Base-by-base conservation (phyloP, 2,888 invertebrate genomes). In the Ormia ochracea region DNA sequence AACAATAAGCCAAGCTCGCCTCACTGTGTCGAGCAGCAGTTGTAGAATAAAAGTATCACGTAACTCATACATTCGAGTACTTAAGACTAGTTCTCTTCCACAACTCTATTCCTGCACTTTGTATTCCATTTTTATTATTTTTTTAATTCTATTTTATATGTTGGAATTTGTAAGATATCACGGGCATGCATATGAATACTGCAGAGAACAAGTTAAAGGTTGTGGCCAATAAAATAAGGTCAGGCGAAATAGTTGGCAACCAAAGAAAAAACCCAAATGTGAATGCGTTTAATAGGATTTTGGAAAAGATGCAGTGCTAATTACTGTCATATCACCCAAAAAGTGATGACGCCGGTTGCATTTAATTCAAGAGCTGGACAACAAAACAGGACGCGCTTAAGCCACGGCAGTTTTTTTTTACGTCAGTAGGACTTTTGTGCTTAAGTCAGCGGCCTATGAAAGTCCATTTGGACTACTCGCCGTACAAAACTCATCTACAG, bases 11-110 rank as follows among this genome's bases (percentile, higher is more conserved):
- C 19, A 50, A 17, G 54, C 61, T 59, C 10, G 33, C 14, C 63
- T 56, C 23, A 68, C 45, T 54, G 31, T 45, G 28, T 69, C 38
- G 50, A 58, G 26, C 50, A 70, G 58, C 43, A 17, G 36, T 58
- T 50, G 33, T 0, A 10, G 50, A 59, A 50, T 26, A 59, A 38
- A 61, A 52, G 41, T 33, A 63, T 31, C 56, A 36, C 33, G 19
- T 68, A 78, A 61, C 33, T 63, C 41, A 43, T 68, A 43, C 12
- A 63, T 41, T 69, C 26, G 21, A 69, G 58, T 69, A 45, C 63
- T 74, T 74, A 63, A 79, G 63, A 74, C 61, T 58, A 63, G 73
- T 48, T 68, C 48, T 48, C 61, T 56, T 69, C 66, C 52, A 48
- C 28, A 61, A 76, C 61, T 76, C 69, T 69, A 52, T 61, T 65